phyloP scores from a whole-genome alignment of 1,140 invertebrate genomes.

The Chionoecetes opilio region DNA sequence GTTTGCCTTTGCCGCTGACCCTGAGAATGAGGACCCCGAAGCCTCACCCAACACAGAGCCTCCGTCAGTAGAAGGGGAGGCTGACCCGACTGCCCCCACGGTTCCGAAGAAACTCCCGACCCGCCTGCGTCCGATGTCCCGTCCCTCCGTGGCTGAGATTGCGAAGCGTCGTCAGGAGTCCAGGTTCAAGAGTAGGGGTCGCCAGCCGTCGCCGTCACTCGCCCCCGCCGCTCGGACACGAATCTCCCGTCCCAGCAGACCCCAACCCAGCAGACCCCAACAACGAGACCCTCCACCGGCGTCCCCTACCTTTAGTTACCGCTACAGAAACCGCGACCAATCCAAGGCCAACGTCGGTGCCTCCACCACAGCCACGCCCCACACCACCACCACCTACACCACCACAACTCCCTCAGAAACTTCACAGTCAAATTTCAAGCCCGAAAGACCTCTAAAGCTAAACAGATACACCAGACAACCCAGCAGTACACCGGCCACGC shows the following conservation, averaged over 20 bases:
- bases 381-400: background rate
- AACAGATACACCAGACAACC: background rate
- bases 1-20: background rate
- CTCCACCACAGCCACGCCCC: too few species aligned
- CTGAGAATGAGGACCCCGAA: background rate
- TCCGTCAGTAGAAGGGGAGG: background rate
- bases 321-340: background rate
- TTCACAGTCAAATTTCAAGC: background rate
- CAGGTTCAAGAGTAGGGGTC: background rate
- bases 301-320: background rate
- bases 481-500: background rate
- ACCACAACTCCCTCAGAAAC: background rate
- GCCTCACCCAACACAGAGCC: background rate
- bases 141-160: conserved; percentile 48
- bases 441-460: background rate
- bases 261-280: background rate
- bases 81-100: background rate
- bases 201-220: background rate
- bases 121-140: conserved; percentile 38
- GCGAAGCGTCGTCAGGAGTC: conserved; percentile 55
- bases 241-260: background rate
- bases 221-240: background rate
- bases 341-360: too few species aligned
- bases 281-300: background rate
- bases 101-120: background rate